These are phyloP conservation scores for Paramormyrops kingsleyae DNA, from an alignment of 2,113 vertebrate genomes.

Conservation along the genomic window DNA sequence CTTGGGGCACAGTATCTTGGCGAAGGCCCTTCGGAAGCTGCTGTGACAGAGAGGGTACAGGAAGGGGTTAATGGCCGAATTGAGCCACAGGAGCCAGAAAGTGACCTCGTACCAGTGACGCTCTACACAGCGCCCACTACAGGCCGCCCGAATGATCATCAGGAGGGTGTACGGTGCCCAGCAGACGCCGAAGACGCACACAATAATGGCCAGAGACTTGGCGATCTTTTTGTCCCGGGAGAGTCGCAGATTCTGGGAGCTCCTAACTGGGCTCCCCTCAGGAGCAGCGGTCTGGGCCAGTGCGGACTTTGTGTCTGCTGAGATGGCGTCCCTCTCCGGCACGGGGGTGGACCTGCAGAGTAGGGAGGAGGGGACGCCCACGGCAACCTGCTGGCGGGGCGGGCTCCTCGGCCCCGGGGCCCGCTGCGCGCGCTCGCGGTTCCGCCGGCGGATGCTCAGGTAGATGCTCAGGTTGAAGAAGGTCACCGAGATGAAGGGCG, in stretches of 20 bases:
- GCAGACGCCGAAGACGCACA: constrained; percentile 69
- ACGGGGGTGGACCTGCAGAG: constrained; percentile 37
- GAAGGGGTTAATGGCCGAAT: constrained; percentile 76
- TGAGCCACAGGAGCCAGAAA: constrained; percentile 85
- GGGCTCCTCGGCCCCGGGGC: constrained; percentile 36
- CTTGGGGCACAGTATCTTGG: constrained; percentile 56
- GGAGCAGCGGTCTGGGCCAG: constrained; percentile 9
- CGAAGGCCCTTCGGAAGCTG: constrained; percentile 68
- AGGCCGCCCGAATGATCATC: constrained; percentile 64
- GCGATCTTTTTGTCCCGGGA: constrained; percentile 72
- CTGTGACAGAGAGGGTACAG: constrained; percentile 78
- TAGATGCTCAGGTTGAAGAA: constrained; percentile 79
- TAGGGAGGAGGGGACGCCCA: constrained; percentile 32
- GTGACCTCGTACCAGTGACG: constrained; percentile 61
- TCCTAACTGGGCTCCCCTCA: constrained; percentile 46
- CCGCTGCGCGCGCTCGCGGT: constrained; percentile 33
- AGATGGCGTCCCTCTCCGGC: constrained; percentile 23
- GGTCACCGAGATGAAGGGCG: constrained; percentile 52
- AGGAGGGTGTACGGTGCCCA: constrained; percentile 76
- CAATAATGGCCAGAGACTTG: constrained; percentile 70
- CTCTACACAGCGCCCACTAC: constrained; percentile 42
- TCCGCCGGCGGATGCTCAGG: constrained; percentile 65
- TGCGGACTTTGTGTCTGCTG: constrained; percentile 13
- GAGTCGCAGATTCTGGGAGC: constrained; percentile 48
- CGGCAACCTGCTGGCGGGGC: constrained; percentile 34